Base-by-base conservation (phyloP, 2,888 invertebrate species). In the Microplitis manilae region DNA sequence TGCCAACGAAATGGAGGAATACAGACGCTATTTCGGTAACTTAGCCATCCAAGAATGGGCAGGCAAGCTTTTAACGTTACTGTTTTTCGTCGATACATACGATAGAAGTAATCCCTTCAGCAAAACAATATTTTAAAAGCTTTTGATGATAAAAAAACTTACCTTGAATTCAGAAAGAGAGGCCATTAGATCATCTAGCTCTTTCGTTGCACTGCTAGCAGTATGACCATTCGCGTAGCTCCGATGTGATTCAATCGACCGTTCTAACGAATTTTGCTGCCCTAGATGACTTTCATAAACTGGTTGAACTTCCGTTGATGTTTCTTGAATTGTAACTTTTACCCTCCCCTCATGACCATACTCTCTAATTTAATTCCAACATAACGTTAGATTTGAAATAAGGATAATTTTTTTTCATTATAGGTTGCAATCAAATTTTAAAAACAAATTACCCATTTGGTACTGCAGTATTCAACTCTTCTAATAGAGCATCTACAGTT, bases 131-230 rank as follows among this genome's bases (percentile, higher is more conserved):
- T 60, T 60, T 59, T 9, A 50, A 50, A 50, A 50, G 50, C 17
- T 7, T 9, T 20, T 67, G 6, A 8, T 20, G 61, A 9, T 41
- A 30, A 40, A 71, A 61, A 68, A 9, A 41, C 91, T 90, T 91
- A 96, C 98, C 95, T 98, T 98, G 89, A 98, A 97, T 89, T 97
- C 97, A 0, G 97, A 97, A 9, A 98, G 92, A 6, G 97, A 97
- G 1, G 96, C 97, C 98, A 98, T 98, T 79, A 98, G 92, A 87
- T 98, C 98, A 87, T 98, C 98, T 79, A 98, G 92, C 90, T 98
- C 98, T 90, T 95, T 95, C 30, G 98, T 98, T 59, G 98, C 98
- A 79, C 96, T 95, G 73, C 97, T 97, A 30, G 97, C 96, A 7
- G 88, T 87, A 78, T 87, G 88, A 30, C 88, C 88, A 68, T 89